Base-by-base conservation (phyloP, 2,888 invertebrate species). In the Cetonia aurata region DNA sequence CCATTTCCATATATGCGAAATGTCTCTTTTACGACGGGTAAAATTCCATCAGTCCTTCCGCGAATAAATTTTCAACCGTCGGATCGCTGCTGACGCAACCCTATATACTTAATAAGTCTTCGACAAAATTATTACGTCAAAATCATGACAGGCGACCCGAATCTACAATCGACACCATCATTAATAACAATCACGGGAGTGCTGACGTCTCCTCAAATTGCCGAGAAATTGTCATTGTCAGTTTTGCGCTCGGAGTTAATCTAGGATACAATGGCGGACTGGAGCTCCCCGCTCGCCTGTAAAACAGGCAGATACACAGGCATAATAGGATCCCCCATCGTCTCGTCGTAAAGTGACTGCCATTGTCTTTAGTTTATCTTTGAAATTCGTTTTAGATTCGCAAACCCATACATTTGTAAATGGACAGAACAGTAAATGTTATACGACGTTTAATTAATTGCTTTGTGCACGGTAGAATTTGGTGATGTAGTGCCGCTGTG, bases 181-280 rank as follows among this genome's bases (percentile, higher is more conserved):
- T 67, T 67, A 67, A 67, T 67, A 67, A 67, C 46, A 67, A 67
- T 67, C 67, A 67, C 48, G 46, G 17, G 33, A 56, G 48, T 25
- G 15, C 46, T 33, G 33, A 44, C 37, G 48, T 9, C 46, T 31
- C 25, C 42, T 56, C 33, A 67, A 67, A 67, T 67, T 67, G 46
- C 48, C 56, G 67, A 57, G 56, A 67, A 67, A 67, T 67, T 67
- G 46, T 57, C 67, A 67, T 62, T 62, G 62, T 62, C 62, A 48
- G 62, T 31, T 50, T 48, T 15, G 44, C 15, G 13, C 46, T 48
- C 48, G 46, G 48, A 62, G 62, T 62, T 62, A 62, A 62, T 62
- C 62, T 59, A 13, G 19, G 44, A 13, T 59, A 44, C 59, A 25
- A 59, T 59, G 44, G 59, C 8, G 25, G 44, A 59, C 17, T 44